Base-by-base conservation (phyloP, 1,140 invertebrate genomes). In the Bradynema listronoti region DNA sequence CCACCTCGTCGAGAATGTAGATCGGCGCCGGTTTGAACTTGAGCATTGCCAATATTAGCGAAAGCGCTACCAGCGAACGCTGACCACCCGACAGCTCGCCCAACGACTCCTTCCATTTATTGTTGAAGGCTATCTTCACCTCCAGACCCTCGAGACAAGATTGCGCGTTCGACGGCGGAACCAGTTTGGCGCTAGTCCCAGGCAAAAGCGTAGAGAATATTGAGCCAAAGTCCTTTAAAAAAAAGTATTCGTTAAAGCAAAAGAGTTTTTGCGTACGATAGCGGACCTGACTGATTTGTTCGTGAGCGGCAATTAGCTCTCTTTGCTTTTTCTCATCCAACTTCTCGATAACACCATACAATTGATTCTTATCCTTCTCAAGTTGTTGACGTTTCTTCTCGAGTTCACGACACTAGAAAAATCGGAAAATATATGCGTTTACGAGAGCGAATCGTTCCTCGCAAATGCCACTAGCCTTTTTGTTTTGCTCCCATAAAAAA, bases 1-100 rank as follows among this genome's bases (percentile, higher is more conserved):
- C 95, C 43, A 99, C 90, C 83, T 99, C 94, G 79, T 99, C 95
- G 69, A 99, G 83, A 80, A 99, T 97, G 77, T 99, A 99, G 9
- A 99, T 82, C 1, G 94, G 95, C 11, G 95, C 95, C 4, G 95
- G 94, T 74, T 94, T 94, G 80, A 94, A 99, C 56, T 91, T 83
- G 59, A 98, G 80, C 87, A 99, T 89, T 25, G 94, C 88, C 61
- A 99, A 83, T 66, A 98, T 92, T 5, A 99, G 83, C 1, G 94
- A 96, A 24, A 99, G 81, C 0, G 94, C 94, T 25, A 97, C 91
- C 19, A 99, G 82, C 2, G 93, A 98, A 46, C 83, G 83, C 53
- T 78, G 76, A 11, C 75, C 94, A 55, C 94, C 94, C 58, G 90
- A 95, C 46, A 99, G 82, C 83, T 99, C 94, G 55, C 86, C 86